Conservation (phyloP, 2,888 invertebrate genomes). For the Drosophila falleni region DNA sequence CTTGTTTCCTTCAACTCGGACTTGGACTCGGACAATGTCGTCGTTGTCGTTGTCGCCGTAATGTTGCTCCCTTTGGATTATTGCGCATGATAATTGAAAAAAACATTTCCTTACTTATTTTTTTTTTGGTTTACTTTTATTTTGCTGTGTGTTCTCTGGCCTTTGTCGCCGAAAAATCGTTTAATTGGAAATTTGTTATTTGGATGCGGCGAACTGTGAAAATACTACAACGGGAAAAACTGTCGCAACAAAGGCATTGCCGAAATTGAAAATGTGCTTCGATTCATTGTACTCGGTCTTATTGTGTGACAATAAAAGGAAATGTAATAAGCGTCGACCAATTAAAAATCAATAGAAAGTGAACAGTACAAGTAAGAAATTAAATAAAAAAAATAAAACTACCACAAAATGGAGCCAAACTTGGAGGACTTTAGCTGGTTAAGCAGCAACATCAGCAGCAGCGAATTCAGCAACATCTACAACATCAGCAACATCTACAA, state of each 20-base stretch:
- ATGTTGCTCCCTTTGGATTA: conserved; percentile 39
- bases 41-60: background rate
- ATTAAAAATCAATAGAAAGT: conserved; percentile 41
- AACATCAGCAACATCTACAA: conserved; percentile 7
- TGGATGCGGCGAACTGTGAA: conserved; percentile 61
- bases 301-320: conserved; percentile 45
- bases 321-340: conserved; percentile 43
- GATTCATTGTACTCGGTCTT: conserved; percentile 17
- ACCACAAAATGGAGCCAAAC: conserved; percentile 14
- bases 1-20: conserved; percentile 5
- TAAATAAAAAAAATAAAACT: background rate
- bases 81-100: conserved; percentile 69
- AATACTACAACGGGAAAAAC: conserved; percentile 25
- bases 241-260: conserved; percentile 23
- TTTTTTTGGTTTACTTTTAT: conserved; percentile 14
- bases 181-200: conserved; percentile 72
- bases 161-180: conserved; percentile 51
- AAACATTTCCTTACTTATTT: conserved; percentile 10
- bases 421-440: conserved; percentile 23
- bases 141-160: conserved; percentile 15
- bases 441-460: conserved; percentile 2
- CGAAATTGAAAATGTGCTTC: conserved; percentile 49
- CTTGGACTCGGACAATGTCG: conserved; percentile 37
- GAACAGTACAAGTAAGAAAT: background rate
- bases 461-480: conserved; percentile 4